Conservation (phyloP, 2,888 invertebrate genomes). For the Salpingus planirostris region DNA sequence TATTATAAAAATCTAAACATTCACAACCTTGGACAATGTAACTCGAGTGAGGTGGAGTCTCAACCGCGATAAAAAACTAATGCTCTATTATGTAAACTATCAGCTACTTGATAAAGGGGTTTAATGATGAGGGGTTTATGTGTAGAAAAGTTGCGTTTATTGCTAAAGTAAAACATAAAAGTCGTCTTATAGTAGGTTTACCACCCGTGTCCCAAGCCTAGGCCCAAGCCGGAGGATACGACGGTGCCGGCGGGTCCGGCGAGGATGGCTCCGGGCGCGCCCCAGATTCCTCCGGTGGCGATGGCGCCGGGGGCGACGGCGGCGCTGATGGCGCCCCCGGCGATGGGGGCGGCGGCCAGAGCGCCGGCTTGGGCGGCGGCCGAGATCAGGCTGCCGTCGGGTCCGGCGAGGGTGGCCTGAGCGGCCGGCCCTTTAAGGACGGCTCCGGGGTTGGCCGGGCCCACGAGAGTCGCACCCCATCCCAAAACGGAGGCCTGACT, state of each 20-base stretch:
- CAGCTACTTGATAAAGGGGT: too few relatives aligned
- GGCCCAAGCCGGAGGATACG: not conserved
- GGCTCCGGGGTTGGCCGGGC: constrained; percentile 31
- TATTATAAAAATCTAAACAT: too few relatives aligned
- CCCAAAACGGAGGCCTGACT: constrained; percentile 27
- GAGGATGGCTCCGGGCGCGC: constrained; percentile 12
- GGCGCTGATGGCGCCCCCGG: constrained; percentile 31
- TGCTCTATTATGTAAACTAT: too few relatives aligned
- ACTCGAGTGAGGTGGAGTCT: too few relatives aligned
- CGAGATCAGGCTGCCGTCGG: constrained; percentile 42
- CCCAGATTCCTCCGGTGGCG: constrained; percentile 16
- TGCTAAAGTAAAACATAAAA: too few relatives aligned
- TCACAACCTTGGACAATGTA: too few relatives aligned
- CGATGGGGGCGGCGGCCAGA: constrained; percentile 34
- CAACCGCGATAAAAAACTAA: too few relatives aligned
- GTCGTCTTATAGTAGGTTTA: too few relatives aligned
- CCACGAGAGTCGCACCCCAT: constrained; percentile 25
- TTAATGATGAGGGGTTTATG: too few relatives aligned
- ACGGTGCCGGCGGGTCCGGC: constrained; percentile 4
- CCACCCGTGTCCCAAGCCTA: constrained; percentile 10
- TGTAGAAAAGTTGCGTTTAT: too few relatives aligned
- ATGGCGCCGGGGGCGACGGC: constrained; percentile 31
- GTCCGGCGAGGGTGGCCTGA: constrained; percentile 27
- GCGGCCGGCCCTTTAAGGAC: constrained; percentile 30
- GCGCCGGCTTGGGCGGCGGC: constrained; percentile 40